These are phyloP conservation scores for Meloe dianella DNA, from an alignment of 2,888 invertebrate genomes.

Conservation along the genomic window DNA sequence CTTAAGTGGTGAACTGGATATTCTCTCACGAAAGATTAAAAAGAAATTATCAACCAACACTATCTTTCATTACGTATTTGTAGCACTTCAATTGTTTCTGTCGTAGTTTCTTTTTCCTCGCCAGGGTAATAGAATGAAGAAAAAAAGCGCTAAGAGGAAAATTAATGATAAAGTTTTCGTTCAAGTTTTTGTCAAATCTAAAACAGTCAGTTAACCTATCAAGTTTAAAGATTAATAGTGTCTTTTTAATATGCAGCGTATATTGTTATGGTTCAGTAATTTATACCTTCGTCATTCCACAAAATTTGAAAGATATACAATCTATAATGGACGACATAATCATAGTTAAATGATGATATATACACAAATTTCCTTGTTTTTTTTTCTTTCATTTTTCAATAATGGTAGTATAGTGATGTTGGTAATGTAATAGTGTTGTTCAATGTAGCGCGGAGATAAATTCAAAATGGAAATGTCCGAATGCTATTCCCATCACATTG, in stretches of 20 bases:
- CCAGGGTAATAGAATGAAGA: neutral
- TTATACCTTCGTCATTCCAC: conserved; percentile 21
- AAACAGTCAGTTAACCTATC: conserved; percentile 8
- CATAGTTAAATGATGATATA: conserved; percentile 26
- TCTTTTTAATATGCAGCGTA: conserved; percentile 31
- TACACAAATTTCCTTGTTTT: conserved; percentile 8
- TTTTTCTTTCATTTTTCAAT: neutral
- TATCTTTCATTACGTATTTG: neutral
- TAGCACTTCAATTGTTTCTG: conserved; percentile 1
- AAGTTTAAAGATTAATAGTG: conserved; percentile 26
- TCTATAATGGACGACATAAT: conserved; percentile 1
- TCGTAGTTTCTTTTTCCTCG: neutral
- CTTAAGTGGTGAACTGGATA: neutral
- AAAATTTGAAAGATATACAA: conserved; percentile 21
- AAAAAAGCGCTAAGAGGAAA: conserved; percentile 14
- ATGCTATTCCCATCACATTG: conserved; percentile 35
- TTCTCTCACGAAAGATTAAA: conserved; percentile 1
- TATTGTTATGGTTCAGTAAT: conserved; percentile 26
- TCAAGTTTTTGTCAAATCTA: conserved; percentile 9
- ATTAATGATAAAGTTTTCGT: conserved; percentile 23
- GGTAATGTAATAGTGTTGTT: conserved; percentile 17
- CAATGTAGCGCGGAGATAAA: conserved; percentile 39
- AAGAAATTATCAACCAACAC: conserved; percentile 2
- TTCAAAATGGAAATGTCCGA: conserved; percentile 39
- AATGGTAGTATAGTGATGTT: neutral